These are phyloP conservation scores for Drosophila malerkotliana DNA, from an alignment of 1,140 invertebrate genomes.

Conservation along the genomic window DNA sequence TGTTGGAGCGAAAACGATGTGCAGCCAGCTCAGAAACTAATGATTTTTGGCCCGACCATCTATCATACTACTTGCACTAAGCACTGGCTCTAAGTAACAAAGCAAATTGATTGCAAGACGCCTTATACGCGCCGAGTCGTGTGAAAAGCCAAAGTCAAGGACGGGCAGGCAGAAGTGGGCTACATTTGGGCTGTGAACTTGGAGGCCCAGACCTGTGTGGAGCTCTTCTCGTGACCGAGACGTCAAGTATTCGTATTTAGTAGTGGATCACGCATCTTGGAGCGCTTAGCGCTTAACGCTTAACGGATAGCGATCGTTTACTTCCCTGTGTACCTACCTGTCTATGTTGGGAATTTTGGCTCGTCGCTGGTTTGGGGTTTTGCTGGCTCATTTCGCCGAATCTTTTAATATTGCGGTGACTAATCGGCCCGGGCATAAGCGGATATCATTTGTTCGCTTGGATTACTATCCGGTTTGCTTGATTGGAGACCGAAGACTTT, in stretches of 20 bases:
- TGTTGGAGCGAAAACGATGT: constrained; percentile 4
- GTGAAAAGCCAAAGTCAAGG: constrained; percentile 58
- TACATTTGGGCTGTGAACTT: constrained; percentile 30
- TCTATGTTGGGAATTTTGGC: constrained; percentile 28
- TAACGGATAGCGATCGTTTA: constrained; percentile 1
- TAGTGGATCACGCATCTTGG: constrained; percentile 16
- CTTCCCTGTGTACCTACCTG: constrained; percentile 21
- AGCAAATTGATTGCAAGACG: constrained; percentile 31
- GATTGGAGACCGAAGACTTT: constrained; percentile 42
- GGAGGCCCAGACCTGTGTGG: constrained; percentile 4
- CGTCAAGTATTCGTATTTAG: constrained; percentile 1
- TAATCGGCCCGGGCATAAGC: constrained; percentile 56
- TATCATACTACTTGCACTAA: constrained; percentile 22
- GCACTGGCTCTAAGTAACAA: constrained; percentile 13
- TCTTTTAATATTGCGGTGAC: constrained; percentile 60
- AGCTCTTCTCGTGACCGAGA: constrained; percentile 29
- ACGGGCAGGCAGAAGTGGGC: constrained; percentile 19
- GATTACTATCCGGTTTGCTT: constrained; percentile 66
- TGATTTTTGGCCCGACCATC: constrained; percentile 31
- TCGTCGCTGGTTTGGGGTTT: not conserved
- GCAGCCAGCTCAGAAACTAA: constrained; percentile 21
- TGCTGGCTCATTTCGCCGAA: constrained; percentile 28
- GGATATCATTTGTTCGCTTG: constrained; percentile 61
- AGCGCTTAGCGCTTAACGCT: constrained; percentile 22
- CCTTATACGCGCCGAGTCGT: not conserved